A percentile compares a stretch with the other conserved stretches of the same genome.
phyloP scores from a whole-genome alignment of 1,140 invertebrate species.

The Danaus melanippus region DNA sequence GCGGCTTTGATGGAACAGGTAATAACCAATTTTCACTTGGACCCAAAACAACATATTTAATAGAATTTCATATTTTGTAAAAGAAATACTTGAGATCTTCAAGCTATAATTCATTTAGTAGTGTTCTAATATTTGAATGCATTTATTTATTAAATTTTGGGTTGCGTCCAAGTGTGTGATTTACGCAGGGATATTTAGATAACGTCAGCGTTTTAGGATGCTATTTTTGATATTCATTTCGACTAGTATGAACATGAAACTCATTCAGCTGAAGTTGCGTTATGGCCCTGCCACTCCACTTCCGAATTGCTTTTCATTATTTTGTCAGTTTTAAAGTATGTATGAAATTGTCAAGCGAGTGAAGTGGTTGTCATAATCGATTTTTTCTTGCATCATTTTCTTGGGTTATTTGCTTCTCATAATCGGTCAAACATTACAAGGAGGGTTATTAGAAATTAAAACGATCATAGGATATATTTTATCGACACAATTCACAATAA shows the following conservation, averaged over 20 bases:
- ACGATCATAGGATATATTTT: conserved; percentile 9
- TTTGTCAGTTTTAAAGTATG: background rate
- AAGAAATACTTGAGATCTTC: background rate
- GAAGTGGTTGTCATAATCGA: conserved; percentile 14
- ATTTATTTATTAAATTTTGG: conserved; percentile 44
- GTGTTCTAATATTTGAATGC: conserved; percentile 7
- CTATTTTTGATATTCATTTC: conserved; percentile 32
- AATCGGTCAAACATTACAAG: conserved; percentile 54
- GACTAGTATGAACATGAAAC: conserved; percentile 2
- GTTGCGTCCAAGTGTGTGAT: conserved; percentile 61
- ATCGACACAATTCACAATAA: conserved; percentile 1
- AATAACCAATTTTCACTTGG: conserved; percentile 59
- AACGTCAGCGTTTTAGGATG: conserved; percentile 38
- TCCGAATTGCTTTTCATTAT: conserved; percentile 1
- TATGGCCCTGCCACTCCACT: conserved; percentile 8
- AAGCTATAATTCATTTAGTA: background rate
- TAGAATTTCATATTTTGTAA: conserved; percentile 4
- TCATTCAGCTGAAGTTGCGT: conserved; percentile 6
- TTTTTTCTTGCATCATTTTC: conserved; percentile 26
- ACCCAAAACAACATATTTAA: conserved; percentile 39
- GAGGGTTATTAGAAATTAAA: conserved; percentile 42
- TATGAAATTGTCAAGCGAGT: too few species aligned
- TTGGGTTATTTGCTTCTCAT: conserved; percentile 47
- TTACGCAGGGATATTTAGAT: conserved; percentile 40
- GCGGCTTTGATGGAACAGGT: conserved; percentile 73